These are phyloP conservation scores for Phyllotis vaccarum DNA, from an alignment of 2,797 vertebrate species.

Conservation along the genomic window DNA sequence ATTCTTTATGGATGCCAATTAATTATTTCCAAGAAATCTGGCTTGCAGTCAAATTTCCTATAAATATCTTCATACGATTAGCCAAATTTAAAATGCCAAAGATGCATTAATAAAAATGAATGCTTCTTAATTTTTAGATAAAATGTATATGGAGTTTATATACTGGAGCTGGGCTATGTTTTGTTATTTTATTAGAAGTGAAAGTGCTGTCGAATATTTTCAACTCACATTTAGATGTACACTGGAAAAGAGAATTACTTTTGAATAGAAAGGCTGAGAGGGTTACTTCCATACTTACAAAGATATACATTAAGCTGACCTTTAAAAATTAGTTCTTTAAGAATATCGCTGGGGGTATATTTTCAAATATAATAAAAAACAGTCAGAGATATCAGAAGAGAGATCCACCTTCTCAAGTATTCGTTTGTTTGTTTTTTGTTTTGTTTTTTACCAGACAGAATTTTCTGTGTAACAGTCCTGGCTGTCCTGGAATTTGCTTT, in stretches of 20 bases:
- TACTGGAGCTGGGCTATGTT: background rate
- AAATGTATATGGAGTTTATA: background rate
- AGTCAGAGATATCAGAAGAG: too few species aligned
- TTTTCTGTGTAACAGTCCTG: too few species aligned
- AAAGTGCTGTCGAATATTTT: constrained; percentile 28
- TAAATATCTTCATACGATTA: constrained; percentile 42
- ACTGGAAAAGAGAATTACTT: constrained; percentile 16
- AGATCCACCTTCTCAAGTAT: too few species aligned
- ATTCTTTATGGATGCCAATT: constrained; percentile 60
- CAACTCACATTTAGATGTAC: background rate
- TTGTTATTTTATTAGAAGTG: background rate
- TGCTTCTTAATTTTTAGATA: background rate
- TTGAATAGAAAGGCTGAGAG: constrained; percentile 2
- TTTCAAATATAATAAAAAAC: too few species aligned
- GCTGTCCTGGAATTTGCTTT: too few species aligned
- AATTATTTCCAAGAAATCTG: constrained; percentile 53
- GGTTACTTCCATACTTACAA: constrained; percentile 27
- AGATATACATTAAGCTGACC: background rate
- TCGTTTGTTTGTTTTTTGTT: too few species aligned
- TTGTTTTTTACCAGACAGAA: too few species aligned
- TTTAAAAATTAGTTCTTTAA: constrained; percentile 12
- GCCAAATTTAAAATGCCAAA: constrained; percentile 38
- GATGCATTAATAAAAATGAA: constrained; percentile 47
- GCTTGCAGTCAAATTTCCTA: constrained; percentile 37
- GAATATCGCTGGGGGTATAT: too few species aligned